A percentile compares a stretch with the other conserved stretches of the same genome.
Evolutionary conservation across 2,888 invertebrate species (phyloP).

Genomic region (Chrysotoxum bicinctum): DNA sequence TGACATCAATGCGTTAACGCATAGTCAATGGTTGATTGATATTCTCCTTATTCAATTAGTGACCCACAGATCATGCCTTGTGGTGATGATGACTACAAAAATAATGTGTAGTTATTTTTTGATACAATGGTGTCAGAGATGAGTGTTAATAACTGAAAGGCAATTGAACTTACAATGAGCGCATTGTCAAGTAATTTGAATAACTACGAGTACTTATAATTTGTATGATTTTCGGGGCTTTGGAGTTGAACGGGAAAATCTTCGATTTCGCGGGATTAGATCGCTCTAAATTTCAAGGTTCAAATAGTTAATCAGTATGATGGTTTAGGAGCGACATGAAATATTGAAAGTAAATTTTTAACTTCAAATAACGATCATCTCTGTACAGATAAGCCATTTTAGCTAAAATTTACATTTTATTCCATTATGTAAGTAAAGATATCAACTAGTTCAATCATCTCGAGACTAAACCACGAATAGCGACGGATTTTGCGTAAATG

Average conservation of each 20-base stretch:
- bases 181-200: neutral
- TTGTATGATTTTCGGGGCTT: neutral
- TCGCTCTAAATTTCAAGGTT: too few species aligned
- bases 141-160: slow-evolving; percentile 11
- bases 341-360: too few species aligned
- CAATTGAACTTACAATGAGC: slow-evolving; percentile 30
- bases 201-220: neutral
- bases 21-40: slow-evolving; percentile 46
- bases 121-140: slow-evolving; percentile 14
- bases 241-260: neutral
- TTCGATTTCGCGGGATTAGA: neutral
- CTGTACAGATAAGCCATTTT: too few species aligned
- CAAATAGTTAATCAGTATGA: too few species aligned
- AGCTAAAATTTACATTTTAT: too few species aligned
- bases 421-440: too few species aligned
- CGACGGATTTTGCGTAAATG: too few species aligned
- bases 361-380: too few species aligned
- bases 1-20: slow-evolving; percentile 41
- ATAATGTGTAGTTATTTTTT: neutral
- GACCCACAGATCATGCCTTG: slow-evolving; percentile 37
- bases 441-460: too few species aligned
- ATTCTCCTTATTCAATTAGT: slow-evolving; percentile 64
- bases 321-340: too few species aligned
- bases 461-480: too few species aligned
- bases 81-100: neutral